Percentiles rank a stretch among this genome's conserved stretches.
Conservation (phyloP, 2,888 invertebrate species). For the Saturnia pavonia region DNA sequence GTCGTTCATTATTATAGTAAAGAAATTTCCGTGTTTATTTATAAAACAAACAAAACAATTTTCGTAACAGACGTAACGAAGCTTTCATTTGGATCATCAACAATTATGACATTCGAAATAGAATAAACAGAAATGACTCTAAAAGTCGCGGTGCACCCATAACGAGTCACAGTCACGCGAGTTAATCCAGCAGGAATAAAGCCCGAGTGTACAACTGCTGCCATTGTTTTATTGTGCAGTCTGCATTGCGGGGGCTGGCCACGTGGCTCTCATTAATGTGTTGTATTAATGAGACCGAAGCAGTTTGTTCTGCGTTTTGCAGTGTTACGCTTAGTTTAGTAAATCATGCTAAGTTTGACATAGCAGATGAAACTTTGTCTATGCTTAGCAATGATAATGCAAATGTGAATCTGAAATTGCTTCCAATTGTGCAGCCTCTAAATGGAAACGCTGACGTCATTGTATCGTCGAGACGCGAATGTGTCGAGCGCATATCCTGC, state of each 20-base stretch:
- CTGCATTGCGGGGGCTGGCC: constrained; percentile 80
- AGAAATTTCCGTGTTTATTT: background rate
- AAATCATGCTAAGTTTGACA: constrained; percentile 69
- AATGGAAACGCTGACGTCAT: constrained; percentile 60
- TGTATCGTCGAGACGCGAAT: constrained; percentile 52
- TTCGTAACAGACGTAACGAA: background rate
- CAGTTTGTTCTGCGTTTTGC: constrained; percentile 79
- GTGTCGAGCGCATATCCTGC: constrained; percentile 64
- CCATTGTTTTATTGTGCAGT: constrained; percentile 80
- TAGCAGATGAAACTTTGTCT: constrained; percentile 67
- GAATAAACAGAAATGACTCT: constrained; percentile 56
- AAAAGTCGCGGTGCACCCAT: constrained; percentile 60
- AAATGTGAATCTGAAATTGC: constrained; percentile 31
- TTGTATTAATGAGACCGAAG: constrained; percentile 77
- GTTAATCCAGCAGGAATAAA: constrained; percentile 75
- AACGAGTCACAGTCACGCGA: constrained; percentile 73
- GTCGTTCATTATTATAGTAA: background rate
- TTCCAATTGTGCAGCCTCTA: constrained; percentile 45
- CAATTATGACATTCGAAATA: constrained; percentile 43
- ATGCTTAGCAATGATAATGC: constrained; percentile 25
- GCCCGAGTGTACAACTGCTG: constrained; percentile 71
- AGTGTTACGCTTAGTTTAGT: constrained; percentile 74
- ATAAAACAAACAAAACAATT: background rate
- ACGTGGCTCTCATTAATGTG: constrained; percentile 80
- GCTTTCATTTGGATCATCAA: background rate